Base-by-base conservation (phyloP, 2,797 vertebrate genomes). In the Cygnus olor region DNA sequence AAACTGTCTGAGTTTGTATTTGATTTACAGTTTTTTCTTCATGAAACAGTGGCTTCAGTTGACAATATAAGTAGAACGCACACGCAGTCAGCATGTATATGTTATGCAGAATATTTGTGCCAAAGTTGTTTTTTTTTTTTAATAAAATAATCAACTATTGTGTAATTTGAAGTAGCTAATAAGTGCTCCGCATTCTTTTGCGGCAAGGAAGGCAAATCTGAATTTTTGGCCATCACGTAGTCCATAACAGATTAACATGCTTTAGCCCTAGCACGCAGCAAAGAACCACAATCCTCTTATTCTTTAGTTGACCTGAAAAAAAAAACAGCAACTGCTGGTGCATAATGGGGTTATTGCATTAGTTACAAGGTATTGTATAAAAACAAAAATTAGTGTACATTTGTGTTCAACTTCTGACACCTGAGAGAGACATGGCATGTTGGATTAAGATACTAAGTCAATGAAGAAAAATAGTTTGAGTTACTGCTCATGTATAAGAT, bases 261-360 rank as follows among this genome's bases (percentile, higher is more conserved):
- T 84, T 91, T 30, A 92, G 74, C 24, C 32, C 17, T 73, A 78
- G 28, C 24, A 21, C 77, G 38, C 54, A 87, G 81, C 94, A 90
- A 78, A 80, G 78, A 93, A 93, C 80, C 19, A 64, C 61, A 95
- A 94, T 93, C 90, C 69, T 95, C 85, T 96, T 91, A 87, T 6
- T 80, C 56, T 90, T 91, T 51, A 87, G 84, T 80, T 83, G 83
- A 69, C 54, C 69, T 77, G 36, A 40, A 90, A 83, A 91, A n/a
- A 71, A 91, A 90, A 42, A 6, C 24, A 66, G 47, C 27, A 51
- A 77, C 42, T 82, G 76, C 69, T 85, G 49, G 16, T 73, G 9
- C 34, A 18, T 54, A 88, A 21, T n/a, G 54, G 40, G 15, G n/a
- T 66, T 81, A 7, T 42, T 69, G 66, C 45, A 44, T 80, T 91